These are phyloP conservation scores for Crambe crambe DNA, from an alignment of 37 sponge, comb jelly and placozoan species.

Conservation along the genomic window DNA sequence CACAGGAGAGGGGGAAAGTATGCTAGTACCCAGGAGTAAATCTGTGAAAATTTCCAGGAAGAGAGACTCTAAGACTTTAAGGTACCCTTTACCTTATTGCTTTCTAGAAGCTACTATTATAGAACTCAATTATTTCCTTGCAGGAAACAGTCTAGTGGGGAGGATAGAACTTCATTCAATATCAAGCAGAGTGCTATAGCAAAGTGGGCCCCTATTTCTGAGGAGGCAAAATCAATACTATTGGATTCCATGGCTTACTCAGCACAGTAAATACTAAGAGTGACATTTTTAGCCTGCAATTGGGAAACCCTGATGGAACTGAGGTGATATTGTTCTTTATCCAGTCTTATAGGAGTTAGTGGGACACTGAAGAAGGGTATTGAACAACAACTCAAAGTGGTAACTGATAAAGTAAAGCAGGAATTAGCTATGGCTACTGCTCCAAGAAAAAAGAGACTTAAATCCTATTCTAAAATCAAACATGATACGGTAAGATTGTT, in stretches of 20 bases:
- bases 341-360: not conserved
- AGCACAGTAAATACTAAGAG: not conserved
- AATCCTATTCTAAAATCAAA: not conserved
- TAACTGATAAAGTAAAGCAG: not conserved
- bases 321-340: not conserved
- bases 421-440: not conserved
- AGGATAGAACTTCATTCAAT: too few relatives aligned
- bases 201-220: not conserved
- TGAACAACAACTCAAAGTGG: not conserved
- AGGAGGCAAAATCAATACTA: not conserved
- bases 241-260: not conserved
- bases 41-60: too few relatives aligned
- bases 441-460: not conserved
- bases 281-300: not conserved
- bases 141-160: too few relatives aligned
- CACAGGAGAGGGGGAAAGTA: not conserved
- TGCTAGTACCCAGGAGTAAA: not conserved
- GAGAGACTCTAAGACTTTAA: too few relatives aligned
- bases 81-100: too few relatives aligned
- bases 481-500: not conserved
- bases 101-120: too few relatives aligned
- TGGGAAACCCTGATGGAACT: not conserved
- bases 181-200: not conserved
- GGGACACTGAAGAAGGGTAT: not conserved
- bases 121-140: too few relatives aligned